These are phyloP conservation scores for Condylostylus longicornis DNA, from an alignment of 1,140 invertebrate species.

Conservation along the genomic window DNA sequence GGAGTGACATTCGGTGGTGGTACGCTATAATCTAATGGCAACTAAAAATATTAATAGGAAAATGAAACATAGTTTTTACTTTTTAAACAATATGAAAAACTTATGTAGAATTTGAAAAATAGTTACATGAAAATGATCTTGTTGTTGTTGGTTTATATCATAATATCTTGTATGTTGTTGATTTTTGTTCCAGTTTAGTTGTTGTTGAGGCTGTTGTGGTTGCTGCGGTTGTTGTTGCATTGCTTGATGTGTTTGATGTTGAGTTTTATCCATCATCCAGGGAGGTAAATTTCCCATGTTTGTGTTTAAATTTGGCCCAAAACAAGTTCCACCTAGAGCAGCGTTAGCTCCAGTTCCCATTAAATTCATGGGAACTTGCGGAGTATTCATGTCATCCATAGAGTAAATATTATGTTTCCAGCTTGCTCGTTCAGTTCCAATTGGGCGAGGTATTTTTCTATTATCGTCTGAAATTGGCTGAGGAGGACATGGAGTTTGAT, in stretches of 20 bases:
- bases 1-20: slow-evolving; percentile 17
- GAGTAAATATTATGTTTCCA: slow-evolving; percentile 38
- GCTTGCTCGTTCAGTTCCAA: slow-evolving; percentile 56
- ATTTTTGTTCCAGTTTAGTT: slow-evolving; percentile 4
- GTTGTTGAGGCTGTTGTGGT: slow-evolving; percentile 14
- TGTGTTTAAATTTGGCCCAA: slow-evolving; percentile 1
- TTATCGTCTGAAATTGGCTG: slow-evolving; percentile 41
- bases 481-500: slow-evolving; percentile 12
- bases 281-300: slow-evolving; percentile 2
- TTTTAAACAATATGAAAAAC: neutral
- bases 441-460: slow-evolving; percentile 56
- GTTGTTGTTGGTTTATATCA: slow-evolving; percentile 18
- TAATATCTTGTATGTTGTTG: slow-evolving; percentile 4
- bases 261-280: slow-evolving; percentile 7
- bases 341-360: slow-evolving; percentile 15
- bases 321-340: slow-evolving; percentile 9
- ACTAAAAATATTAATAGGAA: slow-evolving; percentile 7
- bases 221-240: slow-evolving; percentile 18
- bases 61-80: neutral
- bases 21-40: slow-evolving; percentile 12
- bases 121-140: slow-evolving; percentile 28
- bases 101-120: neutral
- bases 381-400: neutral
- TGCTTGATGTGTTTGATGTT: slow-evolving; percentile 16
- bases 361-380: slow-evolving; percentile 8